Percentiles rank a stretch among this genome's conserved stretches.
phyloP scores from a whole-genome alignment of 2,113 vertebrate genomes.

The Delphinapterus leucas region DNA sequence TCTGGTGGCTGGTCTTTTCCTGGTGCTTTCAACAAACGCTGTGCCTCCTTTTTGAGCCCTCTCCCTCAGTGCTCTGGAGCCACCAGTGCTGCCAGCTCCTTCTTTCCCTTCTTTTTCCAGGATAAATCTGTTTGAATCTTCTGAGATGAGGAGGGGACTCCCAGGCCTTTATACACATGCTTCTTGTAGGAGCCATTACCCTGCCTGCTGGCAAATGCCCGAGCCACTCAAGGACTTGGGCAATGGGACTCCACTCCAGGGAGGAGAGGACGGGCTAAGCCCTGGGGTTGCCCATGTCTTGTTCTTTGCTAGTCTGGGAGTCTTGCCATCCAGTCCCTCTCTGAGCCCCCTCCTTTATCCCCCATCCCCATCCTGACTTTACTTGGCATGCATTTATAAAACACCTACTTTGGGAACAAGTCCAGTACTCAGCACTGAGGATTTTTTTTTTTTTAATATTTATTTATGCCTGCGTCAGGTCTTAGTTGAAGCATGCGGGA shows the following conservation, averaged over 20 bases:
- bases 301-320: background rate
- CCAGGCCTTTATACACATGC: background rate
- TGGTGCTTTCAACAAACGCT: background rate
- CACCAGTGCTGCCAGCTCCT: background rate
- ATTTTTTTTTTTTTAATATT: no score
- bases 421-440: background rate
- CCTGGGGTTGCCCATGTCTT: background rate
- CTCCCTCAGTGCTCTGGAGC: background rate
- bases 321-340: background rate
- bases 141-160: background rate
- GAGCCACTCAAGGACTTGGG: background rate
- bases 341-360: accelerated
- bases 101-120: background rate
- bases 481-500: no score
- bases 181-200: background rate
- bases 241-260: background rate
- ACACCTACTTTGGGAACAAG: background rate
- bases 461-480: no score
- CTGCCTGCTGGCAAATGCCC: background rate
- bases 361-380: background rate
- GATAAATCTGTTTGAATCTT: background rate
- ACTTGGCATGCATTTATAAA: background rate
- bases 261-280: background rate
- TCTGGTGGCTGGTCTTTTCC: background rate
- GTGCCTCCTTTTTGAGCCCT: background rate